Evolutionary conservation across 2,113 vertebrate genomes (phyloP).

Genomic region (Nicator chloris): DNA sequence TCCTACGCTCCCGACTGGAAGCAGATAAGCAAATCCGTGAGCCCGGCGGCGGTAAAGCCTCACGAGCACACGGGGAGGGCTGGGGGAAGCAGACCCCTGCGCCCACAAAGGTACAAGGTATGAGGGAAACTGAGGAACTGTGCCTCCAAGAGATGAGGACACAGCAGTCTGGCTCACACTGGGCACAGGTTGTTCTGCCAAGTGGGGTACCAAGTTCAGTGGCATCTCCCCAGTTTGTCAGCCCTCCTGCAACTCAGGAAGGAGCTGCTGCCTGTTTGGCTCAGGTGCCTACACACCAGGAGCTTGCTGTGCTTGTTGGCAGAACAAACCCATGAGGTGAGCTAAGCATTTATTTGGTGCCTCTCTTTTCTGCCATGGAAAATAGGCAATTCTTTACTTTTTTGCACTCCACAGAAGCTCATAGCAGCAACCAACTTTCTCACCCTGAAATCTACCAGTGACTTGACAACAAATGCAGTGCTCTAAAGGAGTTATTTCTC

Average conservation of each 20-base stretch:
- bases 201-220: fast-evolving
- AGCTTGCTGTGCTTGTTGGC: not conserved
- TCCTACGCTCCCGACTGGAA: fast-evolving
- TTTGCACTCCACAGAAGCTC: not conserved
- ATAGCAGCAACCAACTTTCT: not conserved
- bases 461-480: not conserved
- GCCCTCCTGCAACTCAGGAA: not conserved
- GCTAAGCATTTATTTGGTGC: not conserved
- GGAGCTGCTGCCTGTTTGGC: not conserved
- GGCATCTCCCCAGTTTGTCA: not conserved
- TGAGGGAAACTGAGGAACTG: not conserved
- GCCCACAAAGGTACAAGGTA: fast-evolving
- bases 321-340: not conserved
- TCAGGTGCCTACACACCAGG: not conserved
- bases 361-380: not conserved
- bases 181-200: not conserved
- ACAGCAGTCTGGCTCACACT: not conserved
- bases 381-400: not conserved
- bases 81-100: not conserved
- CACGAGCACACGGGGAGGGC: fast-evolving
- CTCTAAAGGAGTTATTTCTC: not conserved
- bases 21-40: not conserved
- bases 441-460: not conserved
- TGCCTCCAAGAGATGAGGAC: not conserved
- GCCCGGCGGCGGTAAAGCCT: not conserved